Conservation (phyloP, 2,113 vertebrate species). For the Atherinomorus stipes region DNA sequence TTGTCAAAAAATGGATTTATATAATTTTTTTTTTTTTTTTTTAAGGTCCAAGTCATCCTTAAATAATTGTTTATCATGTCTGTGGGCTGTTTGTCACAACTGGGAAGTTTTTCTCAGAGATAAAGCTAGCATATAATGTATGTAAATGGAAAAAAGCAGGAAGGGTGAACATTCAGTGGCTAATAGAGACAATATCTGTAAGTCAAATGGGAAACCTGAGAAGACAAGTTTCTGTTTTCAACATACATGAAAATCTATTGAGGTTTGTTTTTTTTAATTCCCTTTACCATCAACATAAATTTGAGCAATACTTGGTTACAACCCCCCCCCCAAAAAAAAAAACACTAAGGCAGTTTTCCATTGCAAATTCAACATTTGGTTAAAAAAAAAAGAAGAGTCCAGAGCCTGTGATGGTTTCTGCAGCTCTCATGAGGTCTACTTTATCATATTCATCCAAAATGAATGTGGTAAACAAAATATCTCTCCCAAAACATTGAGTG, state of each 20-base stretch:
- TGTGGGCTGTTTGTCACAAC: constrained; percentile 16
- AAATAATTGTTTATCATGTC: constrained; percentile 8
- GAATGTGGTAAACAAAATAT: constrained; percentile 49
- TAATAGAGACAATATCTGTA: constrained; percentile 28
- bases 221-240: constrained; percentile 6
- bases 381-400: not conserved
- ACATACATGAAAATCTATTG: not conserved
- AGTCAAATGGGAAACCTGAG: constrained; percentile 24
- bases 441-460: constrained; percentile 35
- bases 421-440: constrained; percentile 33
- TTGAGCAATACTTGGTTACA: not conserved
- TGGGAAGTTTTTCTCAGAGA: constrained; percentile 17
- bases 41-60: not conserved
- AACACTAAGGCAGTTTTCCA: no score
- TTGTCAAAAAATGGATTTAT: no score
- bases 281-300: not conserved
- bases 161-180: constrained; percentile 13
- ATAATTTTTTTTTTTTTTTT: no score
- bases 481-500: constrained; percentile 28
- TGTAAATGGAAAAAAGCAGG: constrained; percentile 26
- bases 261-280: constrained; percentile 17
- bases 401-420: not conserved
- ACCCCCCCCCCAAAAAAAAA: no score
- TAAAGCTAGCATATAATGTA: constrained; percentile 30
- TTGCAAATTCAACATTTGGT: not conserved